Conservation (phyloP, 92 coral and sea anemone species). For the Palythoa caribaeorum region DNA sequence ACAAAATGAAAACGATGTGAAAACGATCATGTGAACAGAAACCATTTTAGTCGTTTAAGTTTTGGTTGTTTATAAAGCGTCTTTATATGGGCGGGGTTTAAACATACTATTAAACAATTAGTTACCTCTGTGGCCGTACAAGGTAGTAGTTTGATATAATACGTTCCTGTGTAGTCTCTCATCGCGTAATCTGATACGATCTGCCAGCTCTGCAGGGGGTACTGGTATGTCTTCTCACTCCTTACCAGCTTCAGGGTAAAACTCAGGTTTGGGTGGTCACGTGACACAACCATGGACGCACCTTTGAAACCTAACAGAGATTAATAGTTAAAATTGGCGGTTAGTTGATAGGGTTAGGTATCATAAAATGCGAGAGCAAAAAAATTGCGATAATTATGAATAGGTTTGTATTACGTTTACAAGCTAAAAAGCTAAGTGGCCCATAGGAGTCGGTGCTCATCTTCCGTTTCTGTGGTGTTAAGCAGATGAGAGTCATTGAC, state of each 20-base stretch:
- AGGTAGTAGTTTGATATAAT: slow-evolving; percentile 92
- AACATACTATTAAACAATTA: too few species aligned
- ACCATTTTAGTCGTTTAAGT: too few species aligned
- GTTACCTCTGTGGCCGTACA: slow-evolving; percentile 85
- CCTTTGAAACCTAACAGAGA: slow-evolving; percentile 54
- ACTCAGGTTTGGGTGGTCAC: slow-evolving; percentile 91
- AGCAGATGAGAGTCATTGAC: too few species aligned
- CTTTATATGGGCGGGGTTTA: too few species aligned
- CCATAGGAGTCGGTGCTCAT: too few species aligned
- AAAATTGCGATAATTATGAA: too few species aligned
- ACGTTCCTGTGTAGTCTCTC: slow-evolving; percentile 94
- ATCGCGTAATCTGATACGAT: slow-evolving; percentile 92
- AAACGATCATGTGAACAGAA: too few species aligned
- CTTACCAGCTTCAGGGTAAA: slow-evolving; percentile 79
- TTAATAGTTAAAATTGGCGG: background rate
- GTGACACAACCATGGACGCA: slow-evolving; percentile 93
- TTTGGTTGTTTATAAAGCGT: too few species aligned
- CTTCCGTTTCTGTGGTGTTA: too few species aligned
- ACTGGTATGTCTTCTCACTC: slow-evolving; percentile 84
- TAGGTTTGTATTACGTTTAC: too few species aligned
- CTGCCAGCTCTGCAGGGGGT: slow-evolving; percentile 97
- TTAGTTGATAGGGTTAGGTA: background rate
- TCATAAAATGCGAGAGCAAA: background rate
- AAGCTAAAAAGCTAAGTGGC: too few species aligned
- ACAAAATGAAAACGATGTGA: too few species aligned